Base-by-base conservation (phyloP, 2,888 invertebrate species). In the Ctena decussata region DNA sequence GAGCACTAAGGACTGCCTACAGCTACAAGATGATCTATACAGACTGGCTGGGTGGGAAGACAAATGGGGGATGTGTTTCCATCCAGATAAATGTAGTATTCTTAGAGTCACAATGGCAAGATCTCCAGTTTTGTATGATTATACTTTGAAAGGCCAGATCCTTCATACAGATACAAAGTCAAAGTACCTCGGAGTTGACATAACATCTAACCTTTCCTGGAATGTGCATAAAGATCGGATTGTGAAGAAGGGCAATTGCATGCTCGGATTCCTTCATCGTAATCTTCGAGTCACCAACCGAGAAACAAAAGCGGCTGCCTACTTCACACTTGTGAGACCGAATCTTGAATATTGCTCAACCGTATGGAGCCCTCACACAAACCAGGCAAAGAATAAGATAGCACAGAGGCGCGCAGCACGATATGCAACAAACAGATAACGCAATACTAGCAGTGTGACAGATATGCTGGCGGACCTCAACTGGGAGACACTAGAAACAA, bases 401-500 rank as follows among this genome's bases (percentile, higher is more conserved):
- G 70, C 70, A 11, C 72, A 71, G 24, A 27, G 70, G 6, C 0
- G 76, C 18, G 81, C 76, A 6, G 81, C 81, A 18, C 18, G 53
- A 18, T 81, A 69, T 41, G 27, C 46, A 27, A 53, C 76, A 24
- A 81, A 76, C 44, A 37, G 30, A n/a, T 81, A 71, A 11, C 21
- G 70, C 1, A 81, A 81, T 44, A 81, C 60, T 0, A 76, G 77
- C 76, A 76, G 46, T n/a, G 81, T 71, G 6, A 41, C 30, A 41
- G 57, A 71, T 30, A 81, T 77, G 81, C 71, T 81, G 6, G 0
- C 46, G 5, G 1, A 71, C n/a, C 57, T 57, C 21, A 18, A 57
- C 0, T 77, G 81, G 72, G 41, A 57, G 53, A 21, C 30, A 24
- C 70, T 70, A 12, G 12, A 53, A 21, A 15, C 53, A 53, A 53